Base-by-base conservation (phyloP, 1,140 invertebrate species). In the Drosophila mayri region DNA sequence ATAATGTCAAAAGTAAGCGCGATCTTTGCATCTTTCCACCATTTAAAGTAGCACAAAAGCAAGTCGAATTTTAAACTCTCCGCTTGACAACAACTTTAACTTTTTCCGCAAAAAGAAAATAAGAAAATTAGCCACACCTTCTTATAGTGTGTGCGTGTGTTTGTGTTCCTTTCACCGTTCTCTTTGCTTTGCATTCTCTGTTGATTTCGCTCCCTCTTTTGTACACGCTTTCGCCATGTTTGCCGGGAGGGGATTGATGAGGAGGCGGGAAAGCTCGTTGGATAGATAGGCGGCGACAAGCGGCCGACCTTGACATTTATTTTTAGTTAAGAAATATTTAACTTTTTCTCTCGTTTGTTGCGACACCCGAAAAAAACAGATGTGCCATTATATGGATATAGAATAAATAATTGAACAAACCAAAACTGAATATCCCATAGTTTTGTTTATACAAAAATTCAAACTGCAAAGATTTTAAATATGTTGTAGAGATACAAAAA, bases 291-390 rank as follows among this genome's bases (percentile, higher is more conserved):
- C 40, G 35, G 65, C 40, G 55, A 76, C 43, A 68, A 61, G 50
- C 64, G 50, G 79, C 65, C 82, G 86, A 90, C 86, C 86, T 90
- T 90, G 86, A 90, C 86, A 90, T 90, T 90, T 90, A 90, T 90
- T 90, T 90, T 79, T 90, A 90, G 90, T 77, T 79, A 61, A 60
- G 78, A 74, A 67, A 62, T 85, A 79, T 90, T 87, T 59, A 77
- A 90, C 70, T 67, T 79, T 81, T 85, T 90, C 77, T 85, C 66
- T 90, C 66, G 50, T 64, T 81, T 20, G 41, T 58, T 54, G 60
- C 59, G 43, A 70, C 70, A 50, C 14, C 14, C 50, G 16, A 22
- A 47, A 25, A 22, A 44, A 74, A 76, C 58, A 80, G 59, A 75
- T 68, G 78, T 63, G 46, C 47, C 40, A 46, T 32, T 57, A 40